These are phyloP conservation scores for Haplochromis vanheusdeni DNA, from an alignment of 2,113 vertebrate genomes.

Conservation along the genomic window DNA sequence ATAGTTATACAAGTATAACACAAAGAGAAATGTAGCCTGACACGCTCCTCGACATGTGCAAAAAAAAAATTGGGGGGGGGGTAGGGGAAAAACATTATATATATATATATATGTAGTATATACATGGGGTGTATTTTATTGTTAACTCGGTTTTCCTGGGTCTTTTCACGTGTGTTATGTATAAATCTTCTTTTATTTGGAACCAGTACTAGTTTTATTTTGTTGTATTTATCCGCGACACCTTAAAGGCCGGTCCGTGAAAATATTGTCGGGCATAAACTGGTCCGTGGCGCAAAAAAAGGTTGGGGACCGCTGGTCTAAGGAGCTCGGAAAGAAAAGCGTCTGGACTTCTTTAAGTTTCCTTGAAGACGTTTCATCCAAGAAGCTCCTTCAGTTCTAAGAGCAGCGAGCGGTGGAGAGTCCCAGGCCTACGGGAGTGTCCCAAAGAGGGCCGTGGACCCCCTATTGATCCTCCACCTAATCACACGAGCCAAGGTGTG, in stretches of 20 bases:
- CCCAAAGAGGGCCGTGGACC: neutral
- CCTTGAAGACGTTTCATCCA: neutral
- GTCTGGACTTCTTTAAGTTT: neutral
- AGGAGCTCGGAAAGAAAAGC: neutral
- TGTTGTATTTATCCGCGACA: accelerated
- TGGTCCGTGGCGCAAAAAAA: too few relatives aligned
- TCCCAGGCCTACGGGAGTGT: neutral
- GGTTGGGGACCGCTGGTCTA: accelerated
- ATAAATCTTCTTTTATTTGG: too few relatives aligned
- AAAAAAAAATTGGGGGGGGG: too few relatives aligned
- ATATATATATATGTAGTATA: too few relatives aligned
- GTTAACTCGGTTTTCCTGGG: accelerated
- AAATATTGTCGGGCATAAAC: too few relatives aligned
- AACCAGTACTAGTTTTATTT: accelerated
- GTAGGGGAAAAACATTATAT: too few relatives aligned
- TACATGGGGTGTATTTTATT: too few relatives aligned
- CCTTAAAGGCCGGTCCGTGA: accelerated
- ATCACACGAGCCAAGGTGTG: neutral
- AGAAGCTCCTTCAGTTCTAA: neutral
- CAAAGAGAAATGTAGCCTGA: too few relatives aligned
- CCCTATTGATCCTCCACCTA: neutral
- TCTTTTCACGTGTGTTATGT: too few relatives aligned
- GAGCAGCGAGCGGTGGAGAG: neutral
- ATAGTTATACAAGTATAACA: too few relatives aligned
- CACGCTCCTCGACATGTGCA: too few relatives aligned